Percentiles rank a stretch among this genome's conserved stretches.
These are phyloP conservation scores for Aleadryas rufinucha DNA, from an alignment of 2,113 vertebrate species.

Conservation along the genomic window DNA sequence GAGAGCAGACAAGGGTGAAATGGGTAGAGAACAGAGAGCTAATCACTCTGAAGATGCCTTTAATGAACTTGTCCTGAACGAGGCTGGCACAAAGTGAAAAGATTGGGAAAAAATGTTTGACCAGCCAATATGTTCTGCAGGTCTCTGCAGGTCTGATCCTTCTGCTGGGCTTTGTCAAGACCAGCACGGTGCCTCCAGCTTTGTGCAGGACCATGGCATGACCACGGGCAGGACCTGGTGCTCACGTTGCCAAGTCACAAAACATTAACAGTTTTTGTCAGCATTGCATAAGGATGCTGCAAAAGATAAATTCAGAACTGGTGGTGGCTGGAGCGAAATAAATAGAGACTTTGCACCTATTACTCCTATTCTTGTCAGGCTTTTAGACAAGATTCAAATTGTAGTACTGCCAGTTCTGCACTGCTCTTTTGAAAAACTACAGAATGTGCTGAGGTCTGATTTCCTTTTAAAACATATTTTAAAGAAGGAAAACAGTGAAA, in stretches of 20 bases:
- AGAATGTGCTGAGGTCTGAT: not conserved
- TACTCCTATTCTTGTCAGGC: constrained; percentile 18
- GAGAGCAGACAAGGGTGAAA: not conserved
- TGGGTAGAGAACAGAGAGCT: not conserved
- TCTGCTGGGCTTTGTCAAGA: not conserved
- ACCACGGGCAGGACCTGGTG: not conserved
- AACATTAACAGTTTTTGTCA: not conserved
- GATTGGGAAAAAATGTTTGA: not conserved
- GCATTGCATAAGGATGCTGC: not conserved
- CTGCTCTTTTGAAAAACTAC: constrained; percentile 8
- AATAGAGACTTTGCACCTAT: not conserved
- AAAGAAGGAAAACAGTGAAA: not conserved
- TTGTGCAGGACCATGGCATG: not conserved
- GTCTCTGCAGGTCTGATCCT: not conserved
- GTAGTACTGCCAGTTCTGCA: constrained; percentile 43
- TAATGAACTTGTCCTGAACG: not conserved
- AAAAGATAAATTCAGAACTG: not conserved
- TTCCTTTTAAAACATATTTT: constrained; percentile 7
- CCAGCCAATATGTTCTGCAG: not conserved
- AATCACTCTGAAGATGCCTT: not conserved
- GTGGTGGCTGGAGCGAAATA: not conserved
- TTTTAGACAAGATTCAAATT: not conserved
- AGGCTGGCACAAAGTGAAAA: not conserved
- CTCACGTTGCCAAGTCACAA: not conserved
- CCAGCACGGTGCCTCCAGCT: not conserved